phyloP scores from a whole-genome alignment of 2,797 vertebrate genomes.

The Enoplosus armatus region DNA sequence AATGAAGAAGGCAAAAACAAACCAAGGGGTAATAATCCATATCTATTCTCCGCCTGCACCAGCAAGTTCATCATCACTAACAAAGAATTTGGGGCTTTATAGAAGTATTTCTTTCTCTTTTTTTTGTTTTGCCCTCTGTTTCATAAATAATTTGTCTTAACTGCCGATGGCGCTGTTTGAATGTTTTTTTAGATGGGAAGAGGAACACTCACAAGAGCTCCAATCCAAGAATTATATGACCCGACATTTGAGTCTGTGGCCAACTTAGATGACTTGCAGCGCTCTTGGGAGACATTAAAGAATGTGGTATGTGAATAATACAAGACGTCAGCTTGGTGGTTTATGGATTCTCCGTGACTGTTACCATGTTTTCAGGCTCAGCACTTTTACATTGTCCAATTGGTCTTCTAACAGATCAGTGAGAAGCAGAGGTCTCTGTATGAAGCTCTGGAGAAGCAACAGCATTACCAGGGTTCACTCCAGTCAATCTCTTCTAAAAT shows the following conservation, averaged over 20 bases:
- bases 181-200: slow-evolving; percentile 76
- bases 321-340: background rate
- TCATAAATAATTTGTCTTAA: background rate
- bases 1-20: background rate
- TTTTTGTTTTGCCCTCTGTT: background rate
- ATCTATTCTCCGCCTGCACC: slow-evolving; percentile 3
- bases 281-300: slow-evolving; percentile 99
- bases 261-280: slow-evolving; percentile 94
- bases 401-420: slow-evolving; percentile 88
- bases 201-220: slow-evolving; percentile 85
- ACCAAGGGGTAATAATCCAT: background rate
- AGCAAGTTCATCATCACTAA: slow-evolving; percentile 17
- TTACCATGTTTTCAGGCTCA: background rate
- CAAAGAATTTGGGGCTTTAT: background rate
- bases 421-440: slow-evolving; percentile 97
- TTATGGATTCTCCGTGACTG: background rate
- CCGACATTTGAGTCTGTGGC: slow-evolving; percentile 90
- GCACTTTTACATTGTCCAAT: background rate
- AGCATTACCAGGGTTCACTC: slow-evolving; percentile 94
- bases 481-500: slow-evolving; percentile 97
- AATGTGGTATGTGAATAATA: slow-evolving; percentile 90
- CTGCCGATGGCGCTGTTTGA: background rate
- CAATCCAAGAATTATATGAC: slow-evolving; percentile 90
- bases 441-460: slow-evolving; percentile 96
- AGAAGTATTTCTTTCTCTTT: background rate